A percentile compares a stretch with the other conserved stretches of the same genome.
Conservation (phyloP, 2,113 vertebrate genomes). For the Macaca mulatta region DNA sequence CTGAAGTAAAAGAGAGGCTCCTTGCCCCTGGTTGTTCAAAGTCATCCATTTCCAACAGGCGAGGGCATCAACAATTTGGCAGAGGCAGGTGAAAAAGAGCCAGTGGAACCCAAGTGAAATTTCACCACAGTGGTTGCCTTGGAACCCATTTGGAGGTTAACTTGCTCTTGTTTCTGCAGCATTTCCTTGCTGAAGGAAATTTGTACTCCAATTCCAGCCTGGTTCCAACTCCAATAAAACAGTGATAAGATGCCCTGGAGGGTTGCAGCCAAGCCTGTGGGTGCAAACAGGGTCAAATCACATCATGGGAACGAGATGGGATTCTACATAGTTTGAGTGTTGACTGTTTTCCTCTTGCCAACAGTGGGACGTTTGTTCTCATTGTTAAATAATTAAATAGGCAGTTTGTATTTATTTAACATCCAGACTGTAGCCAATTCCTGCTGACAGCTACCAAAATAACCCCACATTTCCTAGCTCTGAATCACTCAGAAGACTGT, state of each 20-base stretch:
- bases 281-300: conserved; percentile 43
- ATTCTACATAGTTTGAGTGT: conserved; percentile 14
- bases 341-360: conserved; percentile 62
- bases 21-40: background rate
- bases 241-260: conserved; percentile 50
- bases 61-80: conserved; percentile 14
- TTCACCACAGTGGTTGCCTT: conserved; percentile 23
- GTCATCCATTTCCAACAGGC: background rate
- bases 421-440: conserved; percentile 69
- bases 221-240: conserved; percentile 42
- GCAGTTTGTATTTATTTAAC: conserved; percentile 79
- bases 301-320: conserved; percentile 70
- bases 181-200: conserved; percentile 35
- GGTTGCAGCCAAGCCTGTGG: background rate
- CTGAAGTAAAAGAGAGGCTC: background rate
- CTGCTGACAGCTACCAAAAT: conserved; percentile 75
- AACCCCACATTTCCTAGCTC: conserved; percentile 33
- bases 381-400: conserved; percentile 73
- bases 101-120: conserved; percentile 33
- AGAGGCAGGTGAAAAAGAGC: background rate
- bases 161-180: background rate
- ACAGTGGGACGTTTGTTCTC: conserved; percentile 66
- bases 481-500: background rate
- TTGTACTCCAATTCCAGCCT: background rate
- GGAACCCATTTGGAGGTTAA: conserved; percentile 35